Base-by-base conservation (phyloP, 2,797 vertebrate genomes). In the Macropus fuliginosus region DNA sequence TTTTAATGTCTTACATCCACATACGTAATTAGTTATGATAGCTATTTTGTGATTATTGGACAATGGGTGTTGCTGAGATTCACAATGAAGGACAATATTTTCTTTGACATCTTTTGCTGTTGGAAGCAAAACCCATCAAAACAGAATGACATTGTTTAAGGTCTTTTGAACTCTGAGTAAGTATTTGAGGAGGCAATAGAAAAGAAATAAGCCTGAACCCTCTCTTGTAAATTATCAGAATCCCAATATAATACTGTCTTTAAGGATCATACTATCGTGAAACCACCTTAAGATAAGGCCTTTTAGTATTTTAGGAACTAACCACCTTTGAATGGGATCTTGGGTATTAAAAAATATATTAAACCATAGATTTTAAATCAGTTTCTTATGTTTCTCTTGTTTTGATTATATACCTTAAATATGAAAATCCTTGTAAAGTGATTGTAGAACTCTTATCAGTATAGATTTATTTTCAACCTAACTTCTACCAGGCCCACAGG, bases 271-370 rank as follows among this genome's bases (percentile, higher is more conserved):
- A 50, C 40, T 93, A 10, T 50, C 54, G 54, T 95, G 55, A 92
- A 56, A 91, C 92, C 21, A 34, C n/a, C 56, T 94, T 87, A 56
- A 40, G 55, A 34, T 18, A 24, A 90, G 91, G 31, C 18, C 55
- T 94, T 93, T 93, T 95, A 27, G 13, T 94, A 59, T 40, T 96
- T 96, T 16, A 40, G 8, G 59, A 81, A 91, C 66, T 94, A 94
- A 89, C 56, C 2, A 55, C 16, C 94, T 95, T 92, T 91, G 14
- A 93, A 34, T 55, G 29, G 56, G 55, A 96, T 54, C 16, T 29
- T 57, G 46, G n/a, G 1, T 91, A 11, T 91, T 74, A 52, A 13
- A 62, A 89, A 92, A 16, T 59, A 1, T 93, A 34, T n/a, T 93
- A 92, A 96, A 46, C 21, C 52, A 89, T 81, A 28, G 12, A 46